Base-by-base conservation (phyloP, 2,888 invertebrate genomes). In the Parnassius mnemosyne region DNA sequence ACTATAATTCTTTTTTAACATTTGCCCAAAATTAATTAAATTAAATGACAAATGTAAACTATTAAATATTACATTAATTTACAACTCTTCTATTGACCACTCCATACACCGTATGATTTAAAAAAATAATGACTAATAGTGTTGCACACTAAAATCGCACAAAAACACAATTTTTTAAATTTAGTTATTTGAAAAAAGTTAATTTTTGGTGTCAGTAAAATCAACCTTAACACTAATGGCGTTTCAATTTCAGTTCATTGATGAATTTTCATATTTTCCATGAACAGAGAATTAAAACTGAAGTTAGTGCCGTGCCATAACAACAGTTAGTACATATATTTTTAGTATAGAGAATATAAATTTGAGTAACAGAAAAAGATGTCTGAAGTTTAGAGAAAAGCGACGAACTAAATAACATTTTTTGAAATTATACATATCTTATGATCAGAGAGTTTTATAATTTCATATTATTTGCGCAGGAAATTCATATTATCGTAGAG, bases 121-220 rank as follows among this genome's bases (percentile, higher is more conserved):
- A 34, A 57, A 64, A 50, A 61, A 63, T 61, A 61, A 68, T 68
- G 69, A 66, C 69, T 55, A 65, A 65, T 68, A 73, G 73, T 75
- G 73, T 71, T 69, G 66, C 56, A 75, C 75, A 75, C 73, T 68
- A 69, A 60, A 71, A 68, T 64, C 65, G 54, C 60, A 65, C 63
- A 67, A 59, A 63, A 66, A 69, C 69, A 70, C 65, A 68, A 65
- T 68, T 69, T 68, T 69, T 68, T 60, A 59, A 69, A 69, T 66
- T 69, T 66, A 64, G 58, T 66, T 62, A 68, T 55, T 61, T 66
- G 58, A 64, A 65, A 63, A 46, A 65, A 57, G 67, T 70, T 68
- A 69, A 71, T 74, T 72, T 75, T 75, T 75, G 75, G 75, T 68
- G 70, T 72, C 71, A 68, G 66, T 68, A 62, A 68, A 66, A 69